Conservation (phyloP, 1,140 invertebrate genomes). For the Steinernema khuongi region DNA sequence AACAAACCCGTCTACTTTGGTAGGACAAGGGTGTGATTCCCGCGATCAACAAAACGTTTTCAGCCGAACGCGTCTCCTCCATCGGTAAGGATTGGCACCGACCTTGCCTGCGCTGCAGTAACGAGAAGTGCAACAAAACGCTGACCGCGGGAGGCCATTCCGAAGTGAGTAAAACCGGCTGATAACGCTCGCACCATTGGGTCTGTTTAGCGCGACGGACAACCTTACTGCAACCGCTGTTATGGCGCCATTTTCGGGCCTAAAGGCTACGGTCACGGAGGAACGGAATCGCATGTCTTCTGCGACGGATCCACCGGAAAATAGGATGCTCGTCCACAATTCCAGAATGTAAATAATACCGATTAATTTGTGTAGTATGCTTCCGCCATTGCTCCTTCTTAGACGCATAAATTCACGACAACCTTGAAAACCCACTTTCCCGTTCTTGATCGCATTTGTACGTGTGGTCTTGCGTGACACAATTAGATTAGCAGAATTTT, state of each 20-base stretch:
- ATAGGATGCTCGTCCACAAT: no score
- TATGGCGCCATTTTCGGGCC: conserved; percentile 77
- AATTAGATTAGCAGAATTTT: no score
- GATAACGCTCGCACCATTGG: not conserved
- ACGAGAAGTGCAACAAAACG: conserved; percentile 75
- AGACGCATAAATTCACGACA: no score
- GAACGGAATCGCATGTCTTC: conserved; percentile 53
- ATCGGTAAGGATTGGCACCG: conserved; percentile 87
- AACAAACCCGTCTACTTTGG: conserved; percentile 79
- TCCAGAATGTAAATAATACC: no score
- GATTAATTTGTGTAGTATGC: no score
- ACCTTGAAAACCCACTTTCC: no score
- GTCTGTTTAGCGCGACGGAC: conserved; percentile 71
- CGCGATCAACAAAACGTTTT: conserved; percentile 55
- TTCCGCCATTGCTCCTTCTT: no score
- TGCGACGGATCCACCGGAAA: conserved; percentile 47
- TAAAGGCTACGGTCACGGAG: conserved; percentile 55
- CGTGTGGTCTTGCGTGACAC: no score
- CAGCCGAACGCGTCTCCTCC: conserved; percentile 82
- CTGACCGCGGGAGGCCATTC: conserved; percentile 80
- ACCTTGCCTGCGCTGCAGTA: conserved; percentile 78
- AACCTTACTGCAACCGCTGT: conserved; percentile 83
- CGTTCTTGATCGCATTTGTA: no score
- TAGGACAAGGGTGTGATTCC: conserved; percentile 59
- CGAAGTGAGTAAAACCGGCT: conserved; percentile 65